Evolutionary conservation across 2,888 invertebrate genomes (phyloP), one percentile per base, ranked within the genome.

Genomic region (Nemotelus pantherinus): DNA sequence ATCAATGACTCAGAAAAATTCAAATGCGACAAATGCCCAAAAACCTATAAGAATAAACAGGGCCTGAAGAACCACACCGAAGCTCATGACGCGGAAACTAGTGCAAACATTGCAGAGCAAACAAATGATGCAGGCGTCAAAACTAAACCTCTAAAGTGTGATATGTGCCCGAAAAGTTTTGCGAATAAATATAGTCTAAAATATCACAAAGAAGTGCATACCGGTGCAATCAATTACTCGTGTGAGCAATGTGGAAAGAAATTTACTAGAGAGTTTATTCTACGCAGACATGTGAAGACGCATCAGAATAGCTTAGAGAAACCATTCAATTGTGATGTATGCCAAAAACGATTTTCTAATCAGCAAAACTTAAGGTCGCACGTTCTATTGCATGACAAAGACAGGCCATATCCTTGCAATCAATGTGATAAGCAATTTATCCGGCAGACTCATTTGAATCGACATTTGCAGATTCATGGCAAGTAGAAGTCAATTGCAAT

Each of bases 101-200:
- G 25, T 6, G 9, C 10, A 10, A 3, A 57, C 4, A n/a, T 44
- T 4, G 39, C 3, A n/a, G 58, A 55, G 10, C 9, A 4, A 10
- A 53, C 39, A 4, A 50, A 48, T 5, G n/a, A 43, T 43, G 3
- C 45, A 9, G 9, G 47, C 44, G 45, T 44, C 41, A 55, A 44
- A 57, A 43, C 25, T 6, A 74, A 63, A 47, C 47, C 63, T 2
- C 55, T 71, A 2, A 77, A 63, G 43, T 77, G 77, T 63, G 72
- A 77, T n/a, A 39, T 47, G 41, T 77, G 77, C 57, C 64, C 55
- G 10, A 77, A 72, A 64, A 64, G 47, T n/a, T 77, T 77, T 53
- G 55, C 55, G 3, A 72, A 72, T 70, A 77, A 77, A 48, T 77
- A 77, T n/a, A 77, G 77, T 44, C 45, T 72, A 50, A 77, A 77